Conservation (phyloP, 2,888 invertebrate species). For the Enchytraeus crypticus region DNA sequence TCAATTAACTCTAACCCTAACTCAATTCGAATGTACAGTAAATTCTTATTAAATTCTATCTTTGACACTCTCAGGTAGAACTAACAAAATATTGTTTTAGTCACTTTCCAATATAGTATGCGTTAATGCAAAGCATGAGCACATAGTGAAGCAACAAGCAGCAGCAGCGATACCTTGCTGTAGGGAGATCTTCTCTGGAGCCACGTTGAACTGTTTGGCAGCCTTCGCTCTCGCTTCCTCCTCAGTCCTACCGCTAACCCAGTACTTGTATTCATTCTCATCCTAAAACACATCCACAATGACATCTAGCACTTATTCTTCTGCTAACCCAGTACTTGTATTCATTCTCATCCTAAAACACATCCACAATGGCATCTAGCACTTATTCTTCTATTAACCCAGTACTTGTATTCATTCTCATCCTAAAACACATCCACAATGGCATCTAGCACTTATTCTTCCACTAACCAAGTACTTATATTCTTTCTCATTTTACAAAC, state of each 20-base stretch:
- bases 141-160: too few species aligned
- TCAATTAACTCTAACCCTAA: too few species aligned
- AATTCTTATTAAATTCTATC: too few species aligned
- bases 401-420: conserved; percentile 51
- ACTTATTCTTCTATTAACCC: conserved; percentile 55
- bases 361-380: background rate
- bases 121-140: too few species aligned
- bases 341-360: conserved; percentile 26
- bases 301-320: conserved; percentile 36
- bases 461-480: conserved; percentile 59
- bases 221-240: conserved; percentile 75
- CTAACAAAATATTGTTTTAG: too few species aligned
- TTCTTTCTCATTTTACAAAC: conserved; percentile 25
- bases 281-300: conserved; percentile 6
- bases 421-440: conserved; percentile 6
- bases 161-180: conserved; percentile 50
- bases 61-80: background rate
- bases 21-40: too few species aligned
- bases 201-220: conserved; percentile 59
- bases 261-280: conserved; percentile 51
- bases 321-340: conserved; percentile 59
- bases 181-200: conserved; percentile 46
- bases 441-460: conserved; percentile 36
- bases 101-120: too few species aligned
- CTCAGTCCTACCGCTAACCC: conserved; percentile 58